Evolutionary conservation across 2,113 vertebrate species (phyloP), one percentile per base, ranked within the genome.

Genomic region (Poeciliopsis prolifica): DNA sequence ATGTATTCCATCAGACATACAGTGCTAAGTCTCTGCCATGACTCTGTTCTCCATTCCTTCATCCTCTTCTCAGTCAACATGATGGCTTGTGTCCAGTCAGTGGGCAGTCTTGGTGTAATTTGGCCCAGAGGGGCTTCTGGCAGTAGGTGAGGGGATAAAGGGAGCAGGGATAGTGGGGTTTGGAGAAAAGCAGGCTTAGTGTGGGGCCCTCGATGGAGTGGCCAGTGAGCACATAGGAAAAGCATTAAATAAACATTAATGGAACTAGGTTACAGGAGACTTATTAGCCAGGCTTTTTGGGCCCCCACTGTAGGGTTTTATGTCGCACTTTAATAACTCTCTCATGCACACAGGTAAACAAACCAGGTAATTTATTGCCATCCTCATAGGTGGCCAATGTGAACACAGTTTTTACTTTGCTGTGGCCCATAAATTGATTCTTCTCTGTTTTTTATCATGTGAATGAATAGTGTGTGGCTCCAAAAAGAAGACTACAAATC

Each of bases 211-310:
- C 78, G 82, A 87, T 87, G 83, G 68, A 89, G 81, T 81, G 82
- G 88, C 89, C 90, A 90, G 77, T 75, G 69, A 90, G 90, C 90
- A 89, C 88, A 90, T 81, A 91, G 87, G 75, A 90, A 89, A 90
- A 89, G 87, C 92, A 94, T 95, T 94, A 95, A 93, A 93, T 93
- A 94, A 95, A 94, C 93, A 94, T 94, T 92, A 93, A 93, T 94
- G 91, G 88, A 95, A 94, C 86, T 95, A 86, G 93, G 94, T 95
- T 94, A 92, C 88, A 88, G 82, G 89, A 94, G 94, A 95, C 94
- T 93, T 95, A 94, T 95, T 93, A 92, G 84, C 89, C 82, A 83
- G 82, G 88, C 86, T 91, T 92, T 94, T 91, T 92, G 88, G 78
- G 90, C 90, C 83, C 87, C 84, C 87, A 83, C 87, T 88, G 88